phyloP scores from a whole-genome alignment of 2,797 vertebrate genomes.

The Percopsis omiscomaycus region DNA sequence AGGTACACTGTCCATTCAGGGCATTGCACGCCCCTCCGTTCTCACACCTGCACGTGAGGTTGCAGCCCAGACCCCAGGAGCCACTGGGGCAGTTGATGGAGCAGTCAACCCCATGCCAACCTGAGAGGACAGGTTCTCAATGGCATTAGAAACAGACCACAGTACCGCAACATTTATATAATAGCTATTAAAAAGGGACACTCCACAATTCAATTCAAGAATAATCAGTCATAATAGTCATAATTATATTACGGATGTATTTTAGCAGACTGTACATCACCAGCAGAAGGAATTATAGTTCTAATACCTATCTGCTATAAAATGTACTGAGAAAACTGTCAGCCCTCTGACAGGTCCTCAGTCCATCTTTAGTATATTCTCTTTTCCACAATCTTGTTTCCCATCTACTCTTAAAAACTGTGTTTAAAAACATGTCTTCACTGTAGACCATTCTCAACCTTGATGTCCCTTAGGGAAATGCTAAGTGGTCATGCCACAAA shows the following conservation, averaged over 20 bases:
- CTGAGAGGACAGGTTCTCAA: conserved; percentile 62
- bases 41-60: conserved; percentile 86
- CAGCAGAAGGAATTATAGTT: no score
- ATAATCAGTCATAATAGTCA: background rate
- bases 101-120: conserved; percentile 96
- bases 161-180: background rate
- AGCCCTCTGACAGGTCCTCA: no score
- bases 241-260: no score
- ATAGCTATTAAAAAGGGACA: background rate
- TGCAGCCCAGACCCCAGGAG: conserved; percentile 91
- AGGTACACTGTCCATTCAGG: conserved; percentile 88
- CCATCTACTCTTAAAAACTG: no score
- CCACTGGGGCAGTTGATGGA: conserved; percentile 94
- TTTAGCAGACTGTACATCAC: background rate
- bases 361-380: no score
- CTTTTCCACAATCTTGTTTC: no score
- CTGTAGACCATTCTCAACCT: no score
- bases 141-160: background rate
- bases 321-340: no score
- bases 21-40: conserved; percentile 88
- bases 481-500: no score
- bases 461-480: no score
- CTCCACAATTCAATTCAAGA: background rate
- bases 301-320: no score
- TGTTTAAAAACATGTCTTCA: no score